Base-by-base conservation (phyloP, 2,113 vertebrate species). In the Rhinoderma darwinii region DNA sequence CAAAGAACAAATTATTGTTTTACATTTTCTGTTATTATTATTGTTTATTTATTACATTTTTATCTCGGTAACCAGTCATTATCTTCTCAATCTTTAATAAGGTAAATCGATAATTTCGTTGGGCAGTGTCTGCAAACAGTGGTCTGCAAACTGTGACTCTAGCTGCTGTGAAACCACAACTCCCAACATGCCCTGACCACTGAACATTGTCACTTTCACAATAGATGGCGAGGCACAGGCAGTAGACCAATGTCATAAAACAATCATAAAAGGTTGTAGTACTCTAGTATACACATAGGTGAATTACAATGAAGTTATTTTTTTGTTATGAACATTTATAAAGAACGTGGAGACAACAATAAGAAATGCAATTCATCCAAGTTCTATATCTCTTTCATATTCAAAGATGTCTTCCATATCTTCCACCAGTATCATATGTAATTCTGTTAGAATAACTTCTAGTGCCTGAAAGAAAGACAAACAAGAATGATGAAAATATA, bases 401-500 rank as follows among this genome's bases (percentile, higher is more conserved):
- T 88, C 81, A 81, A 54, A 76, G 32, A 89, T 89, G 76, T 86
- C 80, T 63, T 83, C 88, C 54, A 20, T 72, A 41, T 84, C 85
- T 83, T 89, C 83, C 27, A 88, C 85, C 25, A 76, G 35, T 59
- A 88, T n/a, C 51, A 89, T 70, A 35, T 76, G 82, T 82, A 88
- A 32, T 66, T 92, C 90, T 63, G 78, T 88, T 81, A 89, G 1
- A 5, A 90, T 89, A 86, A 89, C 88, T 82, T 91, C 86, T 68
- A 90, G 88, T 76, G 89, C 89, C 82, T 85, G 85, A 88, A 88
- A 72, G 3, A 84, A 41, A 86, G 22, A 54, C 11, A 84, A 68
- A 20, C 12, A 15, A 1, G 11, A 39, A 37, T 9, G 8, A 3
- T 54, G 47, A 3, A 66, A 32, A 66, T 30, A 15, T 12, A 32